Conservation (phyloP, 2,888 invertebrate genomes). For the Tetropium fuscum region DNA sequence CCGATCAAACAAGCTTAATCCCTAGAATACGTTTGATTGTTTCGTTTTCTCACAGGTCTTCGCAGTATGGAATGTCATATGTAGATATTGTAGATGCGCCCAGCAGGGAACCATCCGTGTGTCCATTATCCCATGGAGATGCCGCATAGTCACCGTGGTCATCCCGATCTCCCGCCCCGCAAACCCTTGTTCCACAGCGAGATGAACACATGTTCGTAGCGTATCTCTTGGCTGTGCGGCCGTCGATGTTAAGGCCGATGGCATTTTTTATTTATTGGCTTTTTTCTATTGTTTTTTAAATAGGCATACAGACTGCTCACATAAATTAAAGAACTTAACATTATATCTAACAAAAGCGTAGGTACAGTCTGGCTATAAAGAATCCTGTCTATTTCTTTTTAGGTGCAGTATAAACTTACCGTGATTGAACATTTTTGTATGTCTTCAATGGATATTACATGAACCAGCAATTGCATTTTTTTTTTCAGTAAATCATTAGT, state of each 20-base stretch:
- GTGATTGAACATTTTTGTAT: too few relatives aligned
- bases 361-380: too few relatives aligned
- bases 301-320: not conserved
- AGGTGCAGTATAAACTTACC: too few relatives aligned
- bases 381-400: too few relatives aligned
- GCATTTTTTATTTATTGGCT: slow-evolving; percentile 6
- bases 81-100: slow-evolving; percentile 57
- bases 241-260: slow-evolving; percentile 8
- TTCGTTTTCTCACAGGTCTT: slow-evolving; percentile 58
- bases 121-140: slow-evolving; percentile 52
- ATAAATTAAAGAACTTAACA: not conserved
- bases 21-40: slow-evolving; percentile 54
- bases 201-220: slow-evolving; percentile 21
- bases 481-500: too few relatives aligned
- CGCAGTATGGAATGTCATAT: slow-evolving; percentile 56
- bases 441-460: too few relatives aligned
- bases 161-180: slow-evolving; percentile 21
- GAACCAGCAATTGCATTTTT: too few relatives aligned
- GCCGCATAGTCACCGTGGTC: slow-evolving; percentile 44
- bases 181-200: slow-evolving; percentile 13
- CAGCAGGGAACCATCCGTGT: slow-evolving; percentile 48
- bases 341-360: too few relatives aligned
- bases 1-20: slow-evolving; percentile 50
- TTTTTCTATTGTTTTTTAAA: slow-evolving; percentile 4
- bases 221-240: slow-evolving; percentile 1